Evolutionary conservation across 2,888 invertebrate species (phyloP).

Genomic region (Habroteleia sp.): DNA sequence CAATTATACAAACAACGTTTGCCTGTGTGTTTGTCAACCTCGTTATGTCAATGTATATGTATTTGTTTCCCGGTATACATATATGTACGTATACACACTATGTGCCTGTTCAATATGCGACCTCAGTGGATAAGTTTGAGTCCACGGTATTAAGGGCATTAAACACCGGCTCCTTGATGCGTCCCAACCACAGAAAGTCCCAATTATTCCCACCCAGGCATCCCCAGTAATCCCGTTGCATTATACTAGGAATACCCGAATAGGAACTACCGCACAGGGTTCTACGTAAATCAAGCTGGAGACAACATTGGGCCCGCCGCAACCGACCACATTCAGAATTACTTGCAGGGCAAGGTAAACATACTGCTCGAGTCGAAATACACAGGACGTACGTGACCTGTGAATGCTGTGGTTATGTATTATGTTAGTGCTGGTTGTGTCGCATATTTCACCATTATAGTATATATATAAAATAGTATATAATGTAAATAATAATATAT

Average conservation of each 20-base stretch:
- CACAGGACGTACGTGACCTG: constrained; percentile 6
- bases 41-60: constrained; percentile 47
- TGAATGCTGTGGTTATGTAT: background rate
- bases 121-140: constrained; percentile 16
- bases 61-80: constrained; percentile 23
- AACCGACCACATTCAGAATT: constrained; percentile 88
- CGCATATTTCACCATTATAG: too few relatives aligned
- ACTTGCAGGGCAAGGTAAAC: constrained; percentile 86
- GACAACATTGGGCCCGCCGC: constrained; percentile 91
- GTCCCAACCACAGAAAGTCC: constrained; percentile 40
- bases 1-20: constrained; percentile 63
- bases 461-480: too few relatives aligned
- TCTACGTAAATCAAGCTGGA: constrained; percentile 92
- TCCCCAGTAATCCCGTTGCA: constrained; percentile 51
- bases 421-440: background rate
- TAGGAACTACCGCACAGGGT: constrained; percentile 95
- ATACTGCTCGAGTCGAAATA: constrained; percentile 5
- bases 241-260: constrained; percentile 87
- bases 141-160: constrained; percentile 40
- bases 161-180: constrained; percentile 25
- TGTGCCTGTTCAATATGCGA: constrained; percentile 20
- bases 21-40: constrained; percentile 63
- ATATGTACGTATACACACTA: constrained; percentile 20
- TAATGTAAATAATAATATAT: too few relatives aligned
- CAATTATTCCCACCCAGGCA: constrained; percentile 46